Evolutionary conservation across 2,113 vertebrate genomes (phyloP).

Genomic region (Nibea albiflora): DNA sequence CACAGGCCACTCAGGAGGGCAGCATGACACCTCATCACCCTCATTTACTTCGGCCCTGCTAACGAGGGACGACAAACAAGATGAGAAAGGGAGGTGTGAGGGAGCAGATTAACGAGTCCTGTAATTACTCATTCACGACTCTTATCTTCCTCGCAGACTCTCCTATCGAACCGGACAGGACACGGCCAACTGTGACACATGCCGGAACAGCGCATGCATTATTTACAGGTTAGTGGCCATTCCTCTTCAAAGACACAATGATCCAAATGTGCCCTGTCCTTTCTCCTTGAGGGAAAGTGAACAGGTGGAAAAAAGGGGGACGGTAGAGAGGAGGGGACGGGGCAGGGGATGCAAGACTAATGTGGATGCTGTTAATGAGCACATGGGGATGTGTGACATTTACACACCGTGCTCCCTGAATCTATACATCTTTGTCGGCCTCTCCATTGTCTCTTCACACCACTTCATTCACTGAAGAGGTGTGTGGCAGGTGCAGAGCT

Average conservation of each 20-base stretch:
- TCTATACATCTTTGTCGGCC: slow-evolving; percentile 21
- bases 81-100: slow-evolving; percentile 58
- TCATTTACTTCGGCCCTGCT: slow-evolving; percentile 50
- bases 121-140: slow-evolving; percentile 79
- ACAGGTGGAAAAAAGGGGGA: slow-evolving; percentile 12
- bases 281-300: slow-evolving; percentile 42
- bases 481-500: neutral
- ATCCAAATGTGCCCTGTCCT: slow-evolving; percentile 51
- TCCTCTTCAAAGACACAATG: slow-evolving; percentile 63
- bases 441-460: neutral
- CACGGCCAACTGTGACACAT: slow-evolving; percentile 99
- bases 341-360: slow-evolving; percentile 34
- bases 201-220: slow-evolving; percentile 99
- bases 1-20: slow-evolving; percentile 52
- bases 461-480: slow-evolving; percentile 4
- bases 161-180: slow-evolving; percentile 99
- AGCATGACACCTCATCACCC: slow-evolving; percentile 54
- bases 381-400: slow-evolving; percentile 46
- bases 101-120: slow-evolving; percentile 67
- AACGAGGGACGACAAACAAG: slow-evolving; percentile 69
- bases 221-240: slow-evolving; percentile 93
- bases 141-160: slow-evolving; percentile 89
- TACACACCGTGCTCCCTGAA: slow-evolving; percentile 32
- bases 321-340: neutral
- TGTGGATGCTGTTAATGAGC: slow-evolving; percentile 57